Conservation (phyloP, 2,888 invertebrate genomes). For the Dascillus cervinus region DNA sequence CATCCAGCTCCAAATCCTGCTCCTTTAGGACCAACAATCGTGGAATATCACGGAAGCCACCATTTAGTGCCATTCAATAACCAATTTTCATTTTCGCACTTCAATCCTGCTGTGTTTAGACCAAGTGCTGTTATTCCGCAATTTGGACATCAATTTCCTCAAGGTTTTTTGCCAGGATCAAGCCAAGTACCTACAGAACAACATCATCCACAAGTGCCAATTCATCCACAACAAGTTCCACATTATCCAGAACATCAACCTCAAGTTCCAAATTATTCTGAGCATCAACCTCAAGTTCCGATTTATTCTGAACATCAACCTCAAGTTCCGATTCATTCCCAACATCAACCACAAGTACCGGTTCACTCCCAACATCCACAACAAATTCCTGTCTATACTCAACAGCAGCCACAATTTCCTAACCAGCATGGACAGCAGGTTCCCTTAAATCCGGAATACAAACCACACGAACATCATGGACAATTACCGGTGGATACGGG, state of each 20-base stretch:
- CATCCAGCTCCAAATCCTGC: slow-evolving; percentile 2
- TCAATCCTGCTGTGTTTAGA: neutral
- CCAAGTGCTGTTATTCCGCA: neutral
- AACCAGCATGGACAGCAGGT: slow-evolving; percentile 5
- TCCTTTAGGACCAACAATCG: slow-evolving; percentile 4
- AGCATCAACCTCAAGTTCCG: slow-evolving; percentile 7
- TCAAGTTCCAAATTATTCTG: slow-evolving; percentile 3
- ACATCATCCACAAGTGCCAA: slow-evolving; percentile 10
- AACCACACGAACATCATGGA: slow-evolving; percentile 1
- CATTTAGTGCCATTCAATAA: slow-evolving; percentile 1
- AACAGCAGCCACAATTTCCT: slow-evolving; percentile 4
- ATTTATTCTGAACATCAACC: slow-evolving; percentile 14
- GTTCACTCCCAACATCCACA: slow-evolving; percentile 1
- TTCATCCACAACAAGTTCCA: slow-evolving; percentile 7
- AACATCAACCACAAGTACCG: slow-evolving; percentile 11
- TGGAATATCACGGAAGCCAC: neutral
- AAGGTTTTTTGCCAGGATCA: slow-evolving; percentile 4
- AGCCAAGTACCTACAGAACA: slow-evolving; percentile 13
- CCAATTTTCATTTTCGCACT: neutral
- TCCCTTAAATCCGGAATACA: slow-evolving; percentile 7
- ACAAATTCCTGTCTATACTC: slow-evolving; percentile 5
- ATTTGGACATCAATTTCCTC: neutral
- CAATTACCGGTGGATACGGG: neutral
- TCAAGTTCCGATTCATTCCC: slow-evolving; percentile 8
- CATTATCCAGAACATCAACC: slow-evolving; percentile 7